Evolutionary conservation across 2,113 vertebrate genomes (phyloP), one percentile per base, ranked within the genome.

Genomic region (Gadus chalcogrammus): DNA sequence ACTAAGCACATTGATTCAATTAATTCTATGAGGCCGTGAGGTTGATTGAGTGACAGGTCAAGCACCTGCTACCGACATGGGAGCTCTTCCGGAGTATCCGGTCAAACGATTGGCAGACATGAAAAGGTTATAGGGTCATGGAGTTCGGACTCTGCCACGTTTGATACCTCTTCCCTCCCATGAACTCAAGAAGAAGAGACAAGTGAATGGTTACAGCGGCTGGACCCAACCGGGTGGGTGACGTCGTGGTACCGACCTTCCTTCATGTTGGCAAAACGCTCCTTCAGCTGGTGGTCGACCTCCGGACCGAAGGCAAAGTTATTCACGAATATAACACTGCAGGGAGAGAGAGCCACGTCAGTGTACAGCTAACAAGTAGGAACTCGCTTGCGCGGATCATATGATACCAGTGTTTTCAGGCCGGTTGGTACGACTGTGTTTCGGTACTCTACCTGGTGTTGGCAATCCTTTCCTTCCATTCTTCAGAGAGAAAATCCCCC

Each of bases 291-390:
- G 91, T 99, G 97, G 94, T 99, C 97, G 91, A 99, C 97, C 89
- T 99, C 97, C 85, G 97, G 97, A 90, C 97, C 97, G 85, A 99
- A 99, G 93, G 97, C 97, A 94, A 99, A 99, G 85, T 99, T 99
- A 94, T 99, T 99, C 93, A 99, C 97, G 95, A 99, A 99, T 90
- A 99, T 97, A 91, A 99, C 97, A 93, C 97, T 99, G 84, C 1
- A 87, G 84, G 52, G 86, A 73, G 88, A 62, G 31, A 79, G n/a
- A 70, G 85, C 73, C 88, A 85, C 59, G 35, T 28, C 1, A 35
- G 35, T 8, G 1, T 6, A 27, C 7, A 16, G 28, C 64, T 17
- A 48, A 8, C 11, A 9, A 48, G 42, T 13, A 48, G 42, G 8
- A 48, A 48, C 42, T 48, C 11, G 8, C 42, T 48, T 48, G 24